phyloP scores from a whole-genome alignment of 2,797 vertebrate species.

The Somateria mollissima region DNA sequence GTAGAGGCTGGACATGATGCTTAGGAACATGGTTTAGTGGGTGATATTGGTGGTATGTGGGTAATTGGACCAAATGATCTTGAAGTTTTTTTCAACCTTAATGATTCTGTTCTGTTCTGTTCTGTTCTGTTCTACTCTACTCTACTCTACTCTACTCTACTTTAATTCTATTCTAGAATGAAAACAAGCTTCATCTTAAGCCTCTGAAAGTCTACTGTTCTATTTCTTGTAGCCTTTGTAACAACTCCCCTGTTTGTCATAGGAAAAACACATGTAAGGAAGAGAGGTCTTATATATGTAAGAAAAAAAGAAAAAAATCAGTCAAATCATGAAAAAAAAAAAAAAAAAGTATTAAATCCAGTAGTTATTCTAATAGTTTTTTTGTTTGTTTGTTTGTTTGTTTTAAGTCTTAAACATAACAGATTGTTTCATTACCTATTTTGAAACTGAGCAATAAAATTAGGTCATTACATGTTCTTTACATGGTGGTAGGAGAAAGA shows the following conservation, averaged over 20 bases:
- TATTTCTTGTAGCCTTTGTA: not conserved
- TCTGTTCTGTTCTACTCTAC: too few relatives aligned
- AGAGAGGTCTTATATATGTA: rapidly evolving
- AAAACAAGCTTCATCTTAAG: not conserved
- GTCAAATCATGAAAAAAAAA: not conserved
- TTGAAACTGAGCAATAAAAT: not conserved
- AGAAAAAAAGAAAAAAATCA: not conserved
- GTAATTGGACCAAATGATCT: too few relatives aligned
- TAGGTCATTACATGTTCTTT: not conserved
- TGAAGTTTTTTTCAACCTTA: too few relatives aligned
- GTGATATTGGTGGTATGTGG: too few relatives aligned
- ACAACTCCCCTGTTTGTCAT: not conserved
- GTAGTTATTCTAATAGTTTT: rapidly evolving
- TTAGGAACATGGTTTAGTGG: too few relatives aligned
- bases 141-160: too few relatives aligned
- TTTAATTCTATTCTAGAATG: not conserved
- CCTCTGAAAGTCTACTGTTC: not conserved
- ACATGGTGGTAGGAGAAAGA: not conserved
- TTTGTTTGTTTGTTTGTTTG: not conserved
- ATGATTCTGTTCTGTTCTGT: too few relatives aligned
- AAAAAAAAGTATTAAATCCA: not conserved
- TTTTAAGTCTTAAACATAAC: not conserved
- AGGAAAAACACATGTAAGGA: not conserved
- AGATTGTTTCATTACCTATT: not conserved
- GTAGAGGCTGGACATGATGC: too few relatives aligned